Percentiles rank a stretch among this genome's conserved stretches.
These are phyloP conservation scores for Pelagia noctiluca DNA, from an alignment of 30 jellyfish, hydroid and myxozoan species.

Conservation along the genomic window DNA sequence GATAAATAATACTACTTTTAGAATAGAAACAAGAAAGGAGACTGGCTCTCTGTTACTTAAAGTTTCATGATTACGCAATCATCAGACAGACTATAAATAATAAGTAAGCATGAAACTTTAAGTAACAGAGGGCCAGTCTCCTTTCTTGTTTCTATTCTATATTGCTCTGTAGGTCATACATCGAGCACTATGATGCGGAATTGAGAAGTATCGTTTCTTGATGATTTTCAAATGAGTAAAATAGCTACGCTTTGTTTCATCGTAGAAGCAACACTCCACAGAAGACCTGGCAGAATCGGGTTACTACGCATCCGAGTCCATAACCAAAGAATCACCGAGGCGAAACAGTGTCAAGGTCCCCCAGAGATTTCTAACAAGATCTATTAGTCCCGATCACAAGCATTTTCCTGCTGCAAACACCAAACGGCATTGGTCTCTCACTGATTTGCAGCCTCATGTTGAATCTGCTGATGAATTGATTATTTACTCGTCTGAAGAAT, in stretches of 20 bases:
- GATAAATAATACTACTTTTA: no score
- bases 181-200: no score
- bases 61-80: no score
- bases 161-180: no score
- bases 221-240: no score
- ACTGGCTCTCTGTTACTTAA: no score
- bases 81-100: no score
- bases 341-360: constrained; percentile 55
- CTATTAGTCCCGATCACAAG: constrained; percentile 66
- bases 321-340: constrained; percentile 50
- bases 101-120: no score
- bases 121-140: no score
- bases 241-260: not conserved
- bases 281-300: constrained; percentile 78
- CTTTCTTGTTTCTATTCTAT: no score
- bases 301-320: constrained; percentile 73
- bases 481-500: constrained; percentile 32
- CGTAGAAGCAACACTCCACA: constrained; percentile 39
- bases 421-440: constrained; percentile 64
- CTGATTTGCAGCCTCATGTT: constrained; percentile 24
- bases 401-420: not conserved
- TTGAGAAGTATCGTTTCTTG: no score
- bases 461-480: constrained; percentile 59
- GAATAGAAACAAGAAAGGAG: no score
- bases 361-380: constrained; percentile 50